Conservation (phyloP, 30 jellyfish, hydroid and myxozoan species). For the Chironex yamaguchii region DNA sequence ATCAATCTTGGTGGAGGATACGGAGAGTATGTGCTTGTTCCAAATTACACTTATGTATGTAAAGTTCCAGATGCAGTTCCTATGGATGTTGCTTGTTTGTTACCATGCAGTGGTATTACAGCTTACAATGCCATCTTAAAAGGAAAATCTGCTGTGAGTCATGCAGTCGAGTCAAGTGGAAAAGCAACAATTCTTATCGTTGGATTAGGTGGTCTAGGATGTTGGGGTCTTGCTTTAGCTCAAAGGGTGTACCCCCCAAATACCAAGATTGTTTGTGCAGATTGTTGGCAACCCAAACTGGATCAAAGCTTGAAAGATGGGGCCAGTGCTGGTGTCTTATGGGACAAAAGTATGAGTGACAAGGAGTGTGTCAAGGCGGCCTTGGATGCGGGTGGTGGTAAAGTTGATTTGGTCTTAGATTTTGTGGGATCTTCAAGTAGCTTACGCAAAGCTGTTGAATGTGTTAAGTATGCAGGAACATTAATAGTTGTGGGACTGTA, state of each 20-base stretch:
- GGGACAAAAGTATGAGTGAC: neutral
- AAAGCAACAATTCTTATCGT: too few species aligned
- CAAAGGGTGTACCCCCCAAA: neutral
- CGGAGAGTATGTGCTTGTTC: neutral
- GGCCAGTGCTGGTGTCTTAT: neutral
- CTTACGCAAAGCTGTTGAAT: neutral
- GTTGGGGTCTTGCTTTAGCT: neutral
- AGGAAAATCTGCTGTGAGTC: neutral
- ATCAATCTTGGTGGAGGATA: neutral
- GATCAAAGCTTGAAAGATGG: too few species aligned
- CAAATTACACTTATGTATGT: neutral
- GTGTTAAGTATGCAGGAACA: conserved; percentile 5
- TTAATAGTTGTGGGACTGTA: neutral
- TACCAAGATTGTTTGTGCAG: neutral
- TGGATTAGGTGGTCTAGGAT: conserved; percentile 4
- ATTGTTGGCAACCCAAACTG: neutral
- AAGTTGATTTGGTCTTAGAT: conserved; percentile 10
- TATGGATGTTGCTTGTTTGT: neutral
- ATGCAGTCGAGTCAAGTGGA: too few species aligned
- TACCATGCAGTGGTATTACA: neutral
- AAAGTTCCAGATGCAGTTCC: neutral
- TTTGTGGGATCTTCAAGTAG: conserved; percentile 1
- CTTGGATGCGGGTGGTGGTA: neutral
- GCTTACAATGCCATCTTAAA: neutral
- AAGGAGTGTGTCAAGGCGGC: neutral